Percentiles rank a stretch among this genome's conserved stretches.
phyloP scores from a whole-genome alignment of 2,113 vertebrate genomes.

The Megalops atlanticus region DNA sequence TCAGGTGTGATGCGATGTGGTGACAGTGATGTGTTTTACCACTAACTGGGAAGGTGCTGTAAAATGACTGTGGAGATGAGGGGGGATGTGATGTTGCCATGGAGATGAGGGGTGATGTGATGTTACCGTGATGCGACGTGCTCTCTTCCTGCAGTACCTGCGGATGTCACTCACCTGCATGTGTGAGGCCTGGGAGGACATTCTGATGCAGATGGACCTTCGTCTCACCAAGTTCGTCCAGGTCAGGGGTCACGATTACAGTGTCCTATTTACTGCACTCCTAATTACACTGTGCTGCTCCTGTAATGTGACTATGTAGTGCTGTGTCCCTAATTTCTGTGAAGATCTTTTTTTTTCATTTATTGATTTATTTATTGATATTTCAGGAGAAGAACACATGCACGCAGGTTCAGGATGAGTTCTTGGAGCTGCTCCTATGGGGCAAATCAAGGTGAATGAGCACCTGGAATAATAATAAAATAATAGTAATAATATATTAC shows the following conservation, averaged over 20 bases:
- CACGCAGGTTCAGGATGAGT: conserved; percentile 96
- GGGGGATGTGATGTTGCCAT: not conserved
- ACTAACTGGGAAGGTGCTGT: no score
- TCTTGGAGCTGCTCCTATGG: conserved; percentile 94
- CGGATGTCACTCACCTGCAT: conserved; percentile 91
- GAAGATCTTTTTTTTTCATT: not conserved
- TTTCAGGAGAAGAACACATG: conserved; percentile 92
- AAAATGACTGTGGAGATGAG: no score
- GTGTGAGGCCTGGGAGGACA: conserved; percentile 98
- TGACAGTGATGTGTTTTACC: no score
- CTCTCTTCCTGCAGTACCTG: conserved; percentile 78
- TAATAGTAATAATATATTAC: no score
- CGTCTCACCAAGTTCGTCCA: conserved; percentile 97
- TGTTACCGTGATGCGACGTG: not conserved
- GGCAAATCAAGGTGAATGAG: conserved; percentile 89
- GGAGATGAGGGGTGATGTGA: not conserved
- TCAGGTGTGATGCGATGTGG: no score
- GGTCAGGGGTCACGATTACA: conserved; percentile 63
- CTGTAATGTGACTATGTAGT: not conserved
- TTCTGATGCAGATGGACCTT: conserved; percentile 96
- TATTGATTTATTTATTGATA: not conserved
- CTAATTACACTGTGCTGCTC: not conserved
- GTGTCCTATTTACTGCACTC: no score
- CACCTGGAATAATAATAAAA: no score
- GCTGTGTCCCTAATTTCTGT: not conserved